Evolutionary conservation across 1,140 invertebrate genomes (phyloP).

Genomic region (Drosophila albomicans): DNA sequence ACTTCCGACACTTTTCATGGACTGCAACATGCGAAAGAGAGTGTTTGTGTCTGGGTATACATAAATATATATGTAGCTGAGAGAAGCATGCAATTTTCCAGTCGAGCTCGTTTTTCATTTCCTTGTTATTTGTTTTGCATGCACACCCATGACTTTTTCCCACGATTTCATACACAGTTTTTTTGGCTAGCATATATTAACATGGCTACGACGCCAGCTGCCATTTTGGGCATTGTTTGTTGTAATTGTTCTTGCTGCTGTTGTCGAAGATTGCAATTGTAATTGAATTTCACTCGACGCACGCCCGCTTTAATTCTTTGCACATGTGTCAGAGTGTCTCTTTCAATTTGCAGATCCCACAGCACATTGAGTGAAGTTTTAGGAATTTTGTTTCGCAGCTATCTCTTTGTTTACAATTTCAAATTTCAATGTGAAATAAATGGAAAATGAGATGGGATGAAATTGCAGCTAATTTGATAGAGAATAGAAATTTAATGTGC

Average conservation of each 20-base stretch:
- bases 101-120: conserved; percentile 81
- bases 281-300: conserved; percentile 68
- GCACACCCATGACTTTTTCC: conserved; percentile 39
- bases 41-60: conserved; percentile 35
- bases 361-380: too few relatives aligned
- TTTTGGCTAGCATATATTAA: conserved; percentile 69
- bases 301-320: conserved; percentile 23
- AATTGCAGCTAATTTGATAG: too few relatives aligned
- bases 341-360: conserved; percentile 9
- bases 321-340: conserved; percentile 18
- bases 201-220: conserved; percentile 60
- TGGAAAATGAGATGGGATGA: too few relatives aligned
- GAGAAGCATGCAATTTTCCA: conserved; percentile 73
- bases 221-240: conserved; percentile 63
- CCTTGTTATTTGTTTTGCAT: conserved; percentile 80
- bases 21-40: neutral
- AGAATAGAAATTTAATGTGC: too few relatives aligned
- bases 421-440: too few relatives aligned
- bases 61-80: conserved; percentile 11
- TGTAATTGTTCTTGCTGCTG: conserved; percentile 61
- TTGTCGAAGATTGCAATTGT: conserved; percentile 54
- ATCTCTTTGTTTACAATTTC: too few relatives aligned
- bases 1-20: conserved; percentile 55
- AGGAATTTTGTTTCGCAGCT: too few relatives aligned
- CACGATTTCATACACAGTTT: conserved; percentile 36